Evolutionary conservation across 2,888 invertebrate species (phyloP), one percentile per base, ranked within the genome.

Genomic region (Heliconius cydno): DNA sequence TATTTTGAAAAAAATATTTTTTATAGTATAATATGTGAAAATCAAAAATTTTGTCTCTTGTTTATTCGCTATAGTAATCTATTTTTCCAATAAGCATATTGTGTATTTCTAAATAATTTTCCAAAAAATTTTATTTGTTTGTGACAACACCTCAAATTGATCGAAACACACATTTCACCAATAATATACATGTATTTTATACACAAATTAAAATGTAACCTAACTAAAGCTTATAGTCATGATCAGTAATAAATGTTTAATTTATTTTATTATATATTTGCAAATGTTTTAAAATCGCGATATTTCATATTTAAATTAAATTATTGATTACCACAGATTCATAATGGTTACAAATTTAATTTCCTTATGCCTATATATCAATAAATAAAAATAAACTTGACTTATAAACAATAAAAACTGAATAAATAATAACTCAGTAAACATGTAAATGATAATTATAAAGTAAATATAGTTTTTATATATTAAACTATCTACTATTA

Each of bases 221-320:
- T 91, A 90, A 86, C 87, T 91, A 91, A 90, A 91, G 91, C 91
- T 91, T 41, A 87, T 82, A 85, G 89, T 89, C 90, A 88, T 90
- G 90, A 88, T 88, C 81, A 68, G 70, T 76, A 66, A 65, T 79
- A 76, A 79, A 57, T 57, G 9, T 73, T 19, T 63, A 19, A 38
- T 38, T 38, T 25, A 68, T 41, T 68, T 38, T n/a, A 41, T 38
- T 38, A 38, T 13, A 22, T 41, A 68, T 38, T n/a, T n/a, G n/a
- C n/a, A n/a, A n/a, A n/a, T n/a, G n/a, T 38, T 68, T 13, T n/a
- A 19, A 68, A 38, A 41, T 52, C 19, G 28, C 52, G 10, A 52
- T 52, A 28, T 12, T 52, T 9, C 52, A 52, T 52, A 52, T 22
- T 30, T 57, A 28, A 57, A 57, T 57, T 9, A 52, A 68, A 71